A percentile compares a stretch with the other conserved stretches of the same genome.
Conservation (phyloP, 2,888 invertebrate genomes). For the Protonemura montana region DNA sequence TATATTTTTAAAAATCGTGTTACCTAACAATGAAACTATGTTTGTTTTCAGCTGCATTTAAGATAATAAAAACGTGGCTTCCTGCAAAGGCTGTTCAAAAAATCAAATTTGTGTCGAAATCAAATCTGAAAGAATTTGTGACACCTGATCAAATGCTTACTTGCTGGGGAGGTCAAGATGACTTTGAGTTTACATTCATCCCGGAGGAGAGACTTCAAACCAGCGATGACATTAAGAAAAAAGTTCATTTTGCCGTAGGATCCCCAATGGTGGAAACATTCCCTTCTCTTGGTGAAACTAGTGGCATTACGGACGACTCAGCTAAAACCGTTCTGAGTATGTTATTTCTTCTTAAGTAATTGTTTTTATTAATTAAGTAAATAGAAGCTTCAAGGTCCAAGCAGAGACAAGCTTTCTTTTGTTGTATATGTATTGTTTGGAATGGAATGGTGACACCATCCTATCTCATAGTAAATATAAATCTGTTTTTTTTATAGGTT, state of each 20-base stretch:
- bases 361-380: constrained; percentile 12
- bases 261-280: constrained; percentile 64
- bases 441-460: no score
- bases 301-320: not conserved
- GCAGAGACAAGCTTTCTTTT: not conserved
- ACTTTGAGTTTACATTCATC: constrained; percentile 75
- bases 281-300: constrained; percentile 51
- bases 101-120: constrained; percentile 84
- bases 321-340: not conserved
- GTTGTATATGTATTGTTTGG: no score
- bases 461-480: constrained; percentile 53
- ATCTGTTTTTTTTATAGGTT: constrained; percentile 59
- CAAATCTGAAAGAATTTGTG: constrained; percentile 77
- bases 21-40: not conserved
- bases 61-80: constrained; percentile 85
- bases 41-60: constrained; percentile 79
- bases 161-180: constrained; percentile 82
- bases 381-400: not conserved
- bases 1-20: not conserved
- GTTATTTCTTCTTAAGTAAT: not conserved
- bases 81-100: constrained; percentile 88
- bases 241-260: constrained; percentile 70
- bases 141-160: constrained; percentile 75
- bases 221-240: constrained; percentile 51
- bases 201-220: constrained; percentile 62